Evolutionary conservation across 2,888 invertebrate genomes (phyloP), one percentile per base, ranked within the genome.

Genomic region (Standfussiana lucernea): DNA sequence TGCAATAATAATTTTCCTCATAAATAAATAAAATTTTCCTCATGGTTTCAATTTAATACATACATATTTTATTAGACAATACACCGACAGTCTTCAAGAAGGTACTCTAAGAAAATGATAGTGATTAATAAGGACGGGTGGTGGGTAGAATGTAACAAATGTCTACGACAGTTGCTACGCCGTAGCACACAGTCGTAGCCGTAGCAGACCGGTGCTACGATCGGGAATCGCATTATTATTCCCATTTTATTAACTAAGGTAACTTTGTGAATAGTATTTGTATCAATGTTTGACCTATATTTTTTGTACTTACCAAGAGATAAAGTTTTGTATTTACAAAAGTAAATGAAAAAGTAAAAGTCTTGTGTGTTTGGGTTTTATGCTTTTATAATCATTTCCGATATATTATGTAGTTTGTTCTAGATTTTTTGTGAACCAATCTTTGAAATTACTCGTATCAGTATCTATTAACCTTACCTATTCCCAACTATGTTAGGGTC

Each of bases 161-260:
- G 40, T 28, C 77, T 77, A 82, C 82, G 67, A 35, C n/a, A 62
- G n/a, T 37, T 56, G 18, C 82, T 80, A 78, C 79, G 78, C 28
- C 81, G 81, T 82, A 82, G 81, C 78, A 69, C 28, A 35, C 35
- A n/a, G 32, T 59, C 59, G 82, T 77, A 81, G 77, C 59, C 64
- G 72, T 53, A 82, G 72, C 67, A 35, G n/a, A 45, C 15, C n/a
- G 24, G n/a, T 35, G 77, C 78, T 77, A 81, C 78, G 62, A 45
- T 6, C 28, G 40, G 37, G 70, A 61, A 61, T 28, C 35, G 28
- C 5, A 45, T 50, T 59, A 45, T 13, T 64, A 28, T 65, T 81
- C 45, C 35, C 2, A 61, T 40, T 66, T 69, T 32, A 64, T 28
- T 56, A 35, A 40, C 13, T 32, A 18, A 56, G 64, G 37, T 40